A percentile compares a stretch with the other conserved stretches of the same genome.
Conservation (phyloP, 2,888 invertebrate species). For the Eristalis arbustorum region DNA sequence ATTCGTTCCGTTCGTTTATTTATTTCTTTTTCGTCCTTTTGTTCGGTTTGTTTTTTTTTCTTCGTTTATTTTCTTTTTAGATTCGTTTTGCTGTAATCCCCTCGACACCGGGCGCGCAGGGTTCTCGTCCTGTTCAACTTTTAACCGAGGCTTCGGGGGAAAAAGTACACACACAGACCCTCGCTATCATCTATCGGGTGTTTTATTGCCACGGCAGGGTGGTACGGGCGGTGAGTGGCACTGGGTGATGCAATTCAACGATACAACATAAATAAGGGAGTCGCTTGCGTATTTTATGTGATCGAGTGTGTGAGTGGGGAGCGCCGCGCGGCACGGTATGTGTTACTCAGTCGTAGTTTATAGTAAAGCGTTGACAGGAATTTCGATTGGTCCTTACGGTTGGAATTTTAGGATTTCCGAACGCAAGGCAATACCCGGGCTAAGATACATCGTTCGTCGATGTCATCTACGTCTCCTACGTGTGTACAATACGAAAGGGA, state of each 20-base stretch:
- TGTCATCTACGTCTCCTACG: slow-evolving; percentile 19
- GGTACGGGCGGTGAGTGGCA: neutral
- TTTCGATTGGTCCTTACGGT: slow-evolving; percentile 48
- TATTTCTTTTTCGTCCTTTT: slow-evolving; percentile 24
- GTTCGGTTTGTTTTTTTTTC: neutral
- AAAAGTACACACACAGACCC: neutral
- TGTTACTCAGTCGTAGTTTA: slow-evolving; percentile 4
- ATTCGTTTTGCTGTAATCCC: neutral
- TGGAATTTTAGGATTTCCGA: slow-evolving; percentile 42
- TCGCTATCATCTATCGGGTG: slow-evolving; percentile 6
- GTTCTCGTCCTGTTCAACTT: slow-evolving; percentile 27
- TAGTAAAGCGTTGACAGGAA: slow-evolving; percentile 46
- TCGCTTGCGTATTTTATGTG: slow-evolving; percentile 28
- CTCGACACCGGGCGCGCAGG: neutral
- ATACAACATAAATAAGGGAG: slow-evolving; percentile 43
- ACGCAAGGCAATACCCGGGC: neutral
- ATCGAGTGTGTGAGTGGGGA: neutral
- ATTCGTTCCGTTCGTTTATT: slow-evolving; percentile 30
- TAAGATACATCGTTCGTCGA: slow-evolving; percentile 8
- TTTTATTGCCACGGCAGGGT: slow-evolving; percentile 1
- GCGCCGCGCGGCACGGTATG: too few species aligned
- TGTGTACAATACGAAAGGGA: slow-evolving; percentile 28
- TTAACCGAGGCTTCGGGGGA: slow-evolving; percentile 4
- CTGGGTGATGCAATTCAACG: slow-evolving; percentile 17
- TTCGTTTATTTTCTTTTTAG: neutral